Percentiles rank a stretch among this genome's conserved stretches.
Evolutionary conservation across 2,113 vertebrate species (phyloP).

Genomic region (Rhynchomys soricoides): DNA sequence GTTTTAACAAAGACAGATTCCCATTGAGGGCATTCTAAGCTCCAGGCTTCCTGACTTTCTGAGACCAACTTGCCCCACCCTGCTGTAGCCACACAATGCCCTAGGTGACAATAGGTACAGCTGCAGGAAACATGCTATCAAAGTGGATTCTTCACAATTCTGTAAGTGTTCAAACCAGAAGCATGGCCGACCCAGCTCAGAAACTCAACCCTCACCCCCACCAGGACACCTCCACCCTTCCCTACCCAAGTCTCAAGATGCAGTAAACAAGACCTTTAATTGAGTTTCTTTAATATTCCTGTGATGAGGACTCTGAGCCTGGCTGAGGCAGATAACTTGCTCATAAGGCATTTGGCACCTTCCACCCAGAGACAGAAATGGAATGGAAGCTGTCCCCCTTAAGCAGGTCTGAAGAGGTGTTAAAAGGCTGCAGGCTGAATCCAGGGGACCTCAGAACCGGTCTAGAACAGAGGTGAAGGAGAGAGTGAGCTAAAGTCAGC

Average conservation of each 20-base stretch:
- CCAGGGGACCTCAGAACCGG: not conserved
- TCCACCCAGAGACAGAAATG: not conserved
- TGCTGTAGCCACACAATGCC: not conserved
- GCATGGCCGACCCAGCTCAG: not conserved
- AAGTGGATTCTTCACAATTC: too few species aligned
- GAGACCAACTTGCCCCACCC: constrained; percentile 54
- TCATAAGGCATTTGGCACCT: constrained; percentile 10
- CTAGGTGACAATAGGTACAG: not conserved
- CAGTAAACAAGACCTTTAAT: not conserved
- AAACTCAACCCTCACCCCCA: not conserved
- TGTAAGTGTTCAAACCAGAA: not conserved
- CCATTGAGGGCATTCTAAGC: not conserved
- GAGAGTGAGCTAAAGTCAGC: not conserved
- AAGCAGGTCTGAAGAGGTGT: not conserved
- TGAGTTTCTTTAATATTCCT: not conserved
- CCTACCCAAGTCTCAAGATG: not conserved
- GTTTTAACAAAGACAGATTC: not conserved
- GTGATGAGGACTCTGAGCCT: not conserved
- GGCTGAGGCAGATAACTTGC: not conserved
- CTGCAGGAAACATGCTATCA: not conserved
- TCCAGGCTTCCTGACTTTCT: not conserved
- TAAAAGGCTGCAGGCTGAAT: not conserved
- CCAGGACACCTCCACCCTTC: too few species aligned
- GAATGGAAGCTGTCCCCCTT: not conserved
- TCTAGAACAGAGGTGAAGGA: not conserved